phyloP scores from a whole-genome alignment of 2,888 invertebrate genomes.

The Osmoderma eremita region DNA sequence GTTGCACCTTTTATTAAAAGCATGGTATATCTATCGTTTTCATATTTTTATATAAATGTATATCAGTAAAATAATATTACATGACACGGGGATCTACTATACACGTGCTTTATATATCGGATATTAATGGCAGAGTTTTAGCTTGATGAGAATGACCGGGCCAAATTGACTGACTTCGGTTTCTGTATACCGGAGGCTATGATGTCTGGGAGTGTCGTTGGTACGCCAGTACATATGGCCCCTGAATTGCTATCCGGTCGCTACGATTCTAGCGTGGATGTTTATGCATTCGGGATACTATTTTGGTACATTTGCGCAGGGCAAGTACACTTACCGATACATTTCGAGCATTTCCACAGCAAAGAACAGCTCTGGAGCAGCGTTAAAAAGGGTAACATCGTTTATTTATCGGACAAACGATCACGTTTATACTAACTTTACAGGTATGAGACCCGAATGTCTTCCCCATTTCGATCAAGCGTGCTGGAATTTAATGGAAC shows the following conservation, averaged over 20 bases:
- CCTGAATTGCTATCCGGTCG: slow-evolving; percentile 84
- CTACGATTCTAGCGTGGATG: slow-evolving; percentile 86
- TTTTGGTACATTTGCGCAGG: slow-evolving; percentile 93
- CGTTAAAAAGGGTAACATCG: slow-evolving; percentile 78
- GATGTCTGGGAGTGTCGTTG: slow-evolving; percentile 90
- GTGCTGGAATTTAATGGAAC: slow-evolving; percentile 86
- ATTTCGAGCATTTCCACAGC: slow-evolving; percentile 84
- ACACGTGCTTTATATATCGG: too few species aligned
- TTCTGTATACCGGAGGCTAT: slow-evolving; percentile 92
- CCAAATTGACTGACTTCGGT: slow-evolving; percentile 86
- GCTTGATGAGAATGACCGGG: slow-evolving; percentile 77
- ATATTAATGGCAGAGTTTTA: too few species aligned
- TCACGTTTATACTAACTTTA: slow-evolving; percentile 25
- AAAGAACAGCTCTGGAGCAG: slow-evolving; percentile 88
- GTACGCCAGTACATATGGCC: slow-evolving; percentile 92
- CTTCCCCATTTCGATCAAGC: slow-evolving; percentile 78
- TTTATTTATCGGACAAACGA: background rate
- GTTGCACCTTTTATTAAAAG: too few species aligned
- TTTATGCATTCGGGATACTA: slow-evolving; percentile 89
- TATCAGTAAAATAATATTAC: too few species aligned
- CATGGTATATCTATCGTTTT: too few species aligned
- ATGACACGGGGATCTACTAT: too few species aligned
- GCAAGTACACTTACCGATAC: slow-evolving; percentile 78
- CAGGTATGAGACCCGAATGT: slow-evolving; percentile 84
- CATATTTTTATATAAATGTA: too few species aligned